Base-by-base conservation (phyloP, 2,797 vertebrate species). In the Gymnodraco acuticeps region DNA sequence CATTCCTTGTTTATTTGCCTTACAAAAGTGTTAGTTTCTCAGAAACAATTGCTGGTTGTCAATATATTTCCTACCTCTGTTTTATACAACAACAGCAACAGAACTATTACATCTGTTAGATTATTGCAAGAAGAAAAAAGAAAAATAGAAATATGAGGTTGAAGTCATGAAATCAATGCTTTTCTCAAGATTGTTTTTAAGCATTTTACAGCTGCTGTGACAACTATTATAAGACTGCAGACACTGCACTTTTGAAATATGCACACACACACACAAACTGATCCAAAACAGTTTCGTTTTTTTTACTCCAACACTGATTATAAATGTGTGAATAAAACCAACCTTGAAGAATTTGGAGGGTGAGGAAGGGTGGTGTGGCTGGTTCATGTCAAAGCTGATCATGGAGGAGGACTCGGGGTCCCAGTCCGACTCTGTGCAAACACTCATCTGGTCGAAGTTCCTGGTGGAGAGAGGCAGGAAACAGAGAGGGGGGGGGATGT, bases 391-490 rank as follows among this genome's bases (percentile, higher is more conserved):
- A 5, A 93, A 70, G 89, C 75, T 90, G 47, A 84, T 62, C 87
- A 93, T 3, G 15, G 93, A 94, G 60, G 23, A 33, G 46, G 47
- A 72, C n/a, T 93, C 91, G 1, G 59, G 74, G 55, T 92, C 89
- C 85, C 87, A 92, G 48, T 90, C 89, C 0, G 74, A 72, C 0
- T 91, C 90, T 50, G 93, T 93, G 73, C 88, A 84, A 75, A 94
- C 64, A 16, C 93, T 94, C 72, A 92, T 88, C 88, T 93, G 93
- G 89, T 94, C 93, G 3, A 42, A 90, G 79, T 89, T 93, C 91
- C 93, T 94, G 88, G 54, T 72, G 10, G 76, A 85, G 70, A 55
- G 70, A 82, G 87, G 78, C 80, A 87, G 89, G 85, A 90, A 90
- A 73, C 53, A 42, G 13, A 12, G 50, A 10, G 27, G 9, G n/a